phyloP scores from a whole-genome alignment of 2,797 vertebrate genomes.

The Rousettus madagascariensis region DNA sequence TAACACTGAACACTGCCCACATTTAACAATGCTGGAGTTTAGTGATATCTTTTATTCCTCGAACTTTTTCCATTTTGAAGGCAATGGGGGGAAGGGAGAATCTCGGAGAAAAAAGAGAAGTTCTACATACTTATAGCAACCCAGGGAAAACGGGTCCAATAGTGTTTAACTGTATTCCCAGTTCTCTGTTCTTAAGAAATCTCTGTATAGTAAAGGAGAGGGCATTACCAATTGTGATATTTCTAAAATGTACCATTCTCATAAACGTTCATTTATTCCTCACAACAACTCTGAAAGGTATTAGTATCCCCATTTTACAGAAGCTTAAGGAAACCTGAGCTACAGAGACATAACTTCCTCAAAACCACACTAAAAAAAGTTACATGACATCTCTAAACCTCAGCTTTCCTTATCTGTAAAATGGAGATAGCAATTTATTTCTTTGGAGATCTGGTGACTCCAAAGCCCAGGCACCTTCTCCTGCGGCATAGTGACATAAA shows the following conservation, averaged over 20 bases:
- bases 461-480: neutral
- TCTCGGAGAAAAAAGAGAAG: neutral
- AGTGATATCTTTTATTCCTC: neutral
- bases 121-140: slow-evolving; percentile 57
- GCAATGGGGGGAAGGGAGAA: neutral
- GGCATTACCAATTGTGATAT: neutral
- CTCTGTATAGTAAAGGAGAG: neutral
- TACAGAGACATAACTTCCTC: neutral
- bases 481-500: neutral
- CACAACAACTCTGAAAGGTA: slow-evolving; percentile 4
- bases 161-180: neutral
- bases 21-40: slow-evolving; percentile 30
- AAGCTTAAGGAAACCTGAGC: slow-evolving; percentile 1
- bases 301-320: neutral
- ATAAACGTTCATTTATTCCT: slow-evolving; percentile 19
- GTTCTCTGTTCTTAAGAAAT: slow-evolving; percentile 46
- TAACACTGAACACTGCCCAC: slow-evolving; percentile 40
- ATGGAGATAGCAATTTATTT: slow-evolving; percentile 19
- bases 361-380: slow-evolving; percentile 43
- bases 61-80: slow-evolving; percentile 27
- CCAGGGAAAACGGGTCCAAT: neutral
- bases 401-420: slow-evolving; percentile 34
- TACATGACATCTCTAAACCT: neutral
- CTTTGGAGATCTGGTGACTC: neutral
- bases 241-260: slow-evolving; percentile 33